Percentiles rank a stretch among this genome's conserved stretches.
Conservation (phyloP, 1,140 invertebrate species). For the Aphaenogaster floridana region DNA sequence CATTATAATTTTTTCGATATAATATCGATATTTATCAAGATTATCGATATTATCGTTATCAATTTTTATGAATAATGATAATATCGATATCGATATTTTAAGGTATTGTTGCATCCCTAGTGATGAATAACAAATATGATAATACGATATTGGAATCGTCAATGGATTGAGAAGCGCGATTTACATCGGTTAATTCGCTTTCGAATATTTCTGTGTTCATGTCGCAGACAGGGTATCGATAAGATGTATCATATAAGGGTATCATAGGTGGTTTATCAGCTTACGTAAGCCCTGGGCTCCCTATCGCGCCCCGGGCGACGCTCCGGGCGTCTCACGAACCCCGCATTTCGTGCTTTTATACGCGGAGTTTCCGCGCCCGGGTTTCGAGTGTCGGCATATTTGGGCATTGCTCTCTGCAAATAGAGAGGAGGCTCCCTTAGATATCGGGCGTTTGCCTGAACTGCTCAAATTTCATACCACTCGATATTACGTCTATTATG, state of each 20-base stretch:
- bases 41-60: too few species aligned
- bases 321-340: conserved; percentile 24
- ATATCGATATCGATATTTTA: too few species aligned
- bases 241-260: not conserved
- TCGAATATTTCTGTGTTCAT: not conserved
- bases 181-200: not conserved
- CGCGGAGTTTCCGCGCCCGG: conserved; percentile 12
- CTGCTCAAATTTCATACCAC: conserved; percentile 31
- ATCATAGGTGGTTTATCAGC: conserved; percentile 28
- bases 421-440: not conserved
- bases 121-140: not conserved
- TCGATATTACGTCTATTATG: conserved; percentile 47
- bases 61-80: too few species aligned
- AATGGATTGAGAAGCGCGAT: not conserved
- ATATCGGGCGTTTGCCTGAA: not conserved
- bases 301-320: conserved; percentile 10
- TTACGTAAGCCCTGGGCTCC: conserved; percentile 15
- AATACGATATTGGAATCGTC: not conserved
- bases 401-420: conserved; percentile 40
- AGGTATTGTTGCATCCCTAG: too few species aligned
- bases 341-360: conserved; percentile 14
- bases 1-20: too few species aligned
- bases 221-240: not conserved
- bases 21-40: too few species aligned
- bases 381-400: conserved; percentile 39